These are phyloP conservation scores for Acholoe squamosa DNA, from an alignment of 2,888 invertebrate species.

Conservation along the genomic window DNA sequence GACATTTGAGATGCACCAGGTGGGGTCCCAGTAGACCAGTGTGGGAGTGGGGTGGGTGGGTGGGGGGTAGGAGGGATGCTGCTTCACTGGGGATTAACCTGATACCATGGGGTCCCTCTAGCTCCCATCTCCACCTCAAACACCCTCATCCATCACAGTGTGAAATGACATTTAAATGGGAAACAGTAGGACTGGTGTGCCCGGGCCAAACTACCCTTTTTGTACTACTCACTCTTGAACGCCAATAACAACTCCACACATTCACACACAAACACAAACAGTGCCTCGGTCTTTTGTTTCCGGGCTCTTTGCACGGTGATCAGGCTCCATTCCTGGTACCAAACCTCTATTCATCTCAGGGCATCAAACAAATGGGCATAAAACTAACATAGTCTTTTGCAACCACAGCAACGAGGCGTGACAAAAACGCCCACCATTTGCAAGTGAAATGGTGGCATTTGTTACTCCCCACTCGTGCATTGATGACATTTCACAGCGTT, in stretches of 20 bases:
- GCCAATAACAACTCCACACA: slow-evolving; percentile 36
- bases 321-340: background rate
- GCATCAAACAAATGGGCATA: slow-evolving; percentile 23
- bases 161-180: slow-evolving; percentile 60
- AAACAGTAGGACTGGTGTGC: slow-evolving; percentile 46
- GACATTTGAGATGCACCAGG: slow-evolving; percentile 30
- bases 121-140: slow-evolving; percentile 9
- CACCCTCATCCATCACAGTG: background rate
- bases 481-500: background rate
- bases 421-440: slow-evolving; percentile 22
- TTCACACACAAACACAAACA: too few relatives aligned
- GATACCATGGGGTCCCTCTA: slow-evolving; percentile 16
- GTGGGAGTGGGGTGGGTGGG: too few relatives aligned
- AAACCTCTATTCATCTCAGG: background rate
- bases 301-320: background rate
- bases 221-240: slow-evolving; percentile 36
- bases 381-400: slow-evolving; percentile 40
- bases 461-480: slow-evolving; percentile 3
- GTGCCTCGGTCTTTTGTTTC: background rate
- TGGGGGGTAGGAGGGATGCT: background rate
- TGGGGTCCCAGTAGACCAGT: background rate
- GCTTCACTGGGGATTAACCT: slow-evolving; percentile 15
- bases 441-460: slow-evolving; percentile 34
- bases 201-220: slow-evolving; percentile 34
- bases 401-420: slow-evolving; percentile 31